A percentile compares a stretch with the other conserved stretches of the same genome.
Evolutionary conservation across 53 echinoderm and acorn worm genomes (phyloP).

Genomic region (Paracentrotus lividus): DNA sequence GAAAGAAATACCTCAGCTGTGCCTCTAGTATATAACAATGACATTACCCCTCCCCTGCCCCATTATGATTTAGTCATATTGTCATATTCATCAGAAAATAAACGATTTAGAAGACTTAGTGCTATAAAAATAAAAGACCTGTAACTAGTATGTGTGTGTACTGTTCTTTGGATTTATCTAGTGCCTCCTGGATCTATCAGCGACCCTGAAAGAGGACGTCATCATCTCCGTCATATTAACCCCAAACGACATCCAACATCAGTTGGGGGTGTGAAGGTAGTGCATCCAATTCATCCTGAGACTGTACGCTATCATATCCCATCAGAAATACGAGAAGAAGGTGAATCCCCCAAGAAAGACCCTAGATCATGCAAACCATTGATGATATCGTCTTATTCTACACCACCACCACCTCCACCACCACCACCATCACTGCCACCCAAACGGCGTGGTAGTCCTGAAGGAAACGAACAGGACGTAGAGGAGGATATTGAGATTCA

Average conservation of each 20-base stretch:
- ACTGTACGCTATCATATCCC: constrained; percentile 58
- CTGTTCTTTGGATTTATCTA: neutral
- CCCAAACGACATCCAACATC: neutral
- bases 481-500: constrained; percentile 76
- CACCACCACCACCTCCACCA: constrained; percentile 60
- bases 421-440: constrained; percentile 78
- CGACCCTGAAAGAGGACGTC: constrained; percentile 64
- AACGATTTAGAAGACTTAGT: too few species aligned
- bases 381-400: neutral
- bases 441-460: constrained; percentile 76
- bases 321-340: constrained; percentile 58
- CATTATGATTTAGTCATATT: too few species aligned
- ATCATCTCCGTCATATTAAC: constrained; percentile 54
- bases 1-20: too few species aligned
- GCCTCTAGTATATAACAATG: too few species aligned
- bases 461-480: constrained; percentile 59
- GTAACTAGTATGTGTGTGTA: neutral
- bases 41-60: too few species aligned
- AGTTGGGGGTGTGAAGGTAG: constrained; percentile 54
- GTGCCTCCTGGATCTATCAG: constrained; percentile 65
- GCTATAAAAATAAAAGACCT: neutral
- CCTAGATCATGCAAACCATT: constrained; percentile 45
- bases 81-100: too few species aligned
- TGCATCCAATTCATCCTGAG: constrained; percentile 46
- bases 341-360: constrained; percentile 62